Evolutionary conservation across 2,113 vertebrate species (phyloP).

Genomic region (Myotis brandtii): DNA sequence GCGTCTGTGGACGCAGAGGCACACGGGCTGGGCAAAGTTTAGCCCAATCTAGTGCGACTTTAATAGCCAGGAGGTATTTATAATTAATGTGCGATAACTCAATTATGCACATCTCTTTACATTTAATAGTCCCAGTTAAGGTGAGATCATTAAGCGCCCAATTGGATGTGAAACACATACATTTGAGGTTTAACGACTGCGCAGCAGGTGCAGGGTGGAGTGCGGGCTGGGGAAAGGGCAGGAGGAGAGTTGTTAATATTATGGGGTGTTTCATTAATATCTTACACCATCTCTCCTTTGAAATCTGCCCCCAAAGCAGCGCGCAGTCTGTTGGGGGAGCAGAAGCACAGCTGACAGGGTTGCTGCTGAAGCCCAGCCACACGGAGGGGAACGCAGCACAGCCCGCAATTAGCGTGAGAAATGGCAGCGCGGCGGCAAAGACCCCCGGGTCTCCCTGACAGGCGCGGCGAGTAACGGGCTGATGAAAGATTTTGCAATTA

Average conservation of each 20-base stretch:
- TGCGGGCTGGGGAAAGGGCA: conserved; percentile 82
- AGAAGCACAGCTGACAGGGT: conserved; percentile 74
- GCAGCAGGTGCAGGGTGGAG: conserved; percentile 80
- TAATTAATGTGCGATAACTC: conserved; percentile 85
- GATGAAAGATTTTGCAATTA: conserved; percentile 89
- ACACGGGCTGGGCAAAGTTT: neutral
- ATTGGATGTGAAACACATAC: conserved; percentile 87
- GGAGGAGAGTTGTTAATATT: conserved; percentile 83
- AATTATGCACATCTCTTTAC: conserved; percentile 87
- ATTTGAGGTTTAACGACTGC: conserved; percentile 85
- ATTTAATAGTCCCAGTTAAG: conserved; percentile 88
- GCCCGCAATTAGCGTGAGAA: conserved; percentile 86
- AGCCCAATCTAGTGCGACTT: conserved; percentile 73
- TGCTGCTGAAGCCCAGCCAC: conserved; percentile 65
- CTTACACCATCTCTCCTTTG: conserved; percentile 76
- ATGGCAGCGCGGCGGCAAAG: conserved; percentile 83
- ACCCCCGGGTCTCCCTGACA: conserved; percentile 82
- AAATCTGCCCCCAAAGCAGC: conserved; percentile 75
- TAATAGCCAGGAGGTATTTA: conserved; percentile 85
- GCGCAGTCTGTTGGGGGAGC: conserved; percentile 33
- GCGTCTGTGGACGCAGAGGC: neutral
- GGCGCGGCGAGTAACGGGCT: conserved; percentile 86
- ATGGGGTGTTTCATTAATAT: conserved; percentile 84
- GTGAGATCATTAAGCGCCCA: conserved; percentile 87
- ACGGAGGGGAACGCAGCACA: conserved; percentile 71